Evolutionary conservation across 2,797 vertebrate genomes (phyloP).

Genomic region (Thalassophryne amazonica): DNA sequence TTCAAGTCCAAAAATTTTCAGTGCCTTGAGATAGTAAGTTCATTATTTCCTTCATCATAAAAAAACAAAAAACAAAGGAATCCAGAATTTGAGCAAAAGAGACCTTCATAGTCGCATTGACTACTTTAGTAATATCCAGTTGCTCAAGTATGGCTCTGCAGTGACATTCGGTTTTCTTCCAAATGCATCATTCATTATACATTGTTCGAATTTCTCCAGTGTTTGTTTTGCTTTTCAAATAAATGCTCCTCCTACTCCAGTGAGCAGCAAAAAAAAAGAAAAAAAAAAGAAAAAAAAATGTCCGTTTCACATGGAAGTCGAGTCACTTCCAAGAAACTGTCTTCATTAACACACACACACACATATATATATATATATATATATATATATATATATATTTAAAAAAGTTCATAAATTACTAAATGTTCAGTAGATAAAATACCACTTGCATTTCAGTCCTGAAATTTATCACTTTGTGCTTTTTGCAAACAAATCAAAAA

Average conservation of each 20-base stretch:
- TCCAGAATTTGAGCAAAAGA: constrained; percentile 55
- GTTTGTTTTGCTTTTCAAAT: constrained; percentile 63
- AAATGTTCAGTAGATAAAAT: constrained; percentile 79
- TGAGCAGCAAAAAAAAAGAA: constrained; percentile 9
- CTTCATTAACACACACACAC: constrained; percentile 61
- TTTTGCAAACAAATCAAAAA: constrained; percentile 66
- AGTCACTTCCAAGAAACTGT: constrained; percentile 55
- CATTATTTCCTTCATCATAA: constrained; percentile 66
- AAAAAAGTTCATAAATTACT: constrained; percentile 79
- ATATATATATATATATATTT: constrained; percentile 51
- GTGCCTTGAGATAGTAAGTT: constrained; percentile 32
- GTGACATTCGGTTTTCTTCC: constrained; percentile 57
- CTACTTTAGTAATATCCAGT: constrained; percentile 53
- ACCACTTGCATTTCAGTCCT: constrained; percentile 74
- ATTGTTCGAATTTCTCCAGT: constrained; percentile 64
- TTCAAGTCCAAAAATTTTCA: constrained; percentile 45
- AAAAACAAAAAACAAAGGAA: too few relatives aligned
- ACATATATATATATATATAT: constrained; percentile 38
- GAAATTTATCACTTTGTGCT: constrained; percentile 80
- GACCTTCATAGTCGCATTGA: constrained; percentile 48
- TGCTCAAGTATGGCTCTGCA: constrained; percentile 43
- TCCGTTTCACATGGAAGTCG: constrained; percentile 45
- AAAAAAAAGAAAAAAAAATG: constrained; percentile 38
- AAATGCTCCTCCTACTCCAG: constrained; percentile 62
- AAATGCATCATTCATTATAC: constrained; percentile 34